Evolutionary conservation across 2,113 vertebrate species (phyloP).

Genomic region (Fulica atra): DNA sequence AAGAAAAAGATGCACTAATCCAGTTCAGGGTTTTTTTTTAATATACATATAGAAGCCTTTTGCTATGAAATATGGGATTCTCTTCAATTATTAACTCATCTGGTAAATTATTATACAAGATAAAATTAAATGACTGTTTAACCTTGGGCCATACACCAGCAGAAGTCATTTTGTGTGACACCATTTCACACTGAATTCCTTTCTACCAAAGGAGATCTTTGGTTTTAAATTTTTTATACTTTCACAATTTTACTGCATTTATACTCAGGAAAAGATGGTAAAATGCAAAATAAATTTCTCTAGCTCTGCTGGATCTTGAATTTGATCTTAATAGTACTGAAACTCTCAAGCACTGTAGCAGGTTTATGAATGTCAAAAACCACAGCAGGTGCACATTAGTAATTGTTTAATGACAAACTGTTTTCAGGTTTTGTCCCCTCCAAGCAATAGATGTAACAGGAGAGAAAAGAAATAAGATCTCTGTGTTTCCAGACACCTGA

Average conservation of each 20-base stretch:
- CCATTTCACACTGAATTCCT: background rate
- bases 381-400: background rate
- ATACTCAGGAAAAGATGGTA: background rate
- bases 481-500: background rate
- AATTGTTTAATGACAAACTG: background rate
- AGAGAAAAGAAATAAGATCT: background rate
- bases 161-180: background rate
- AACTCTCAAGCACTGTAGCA: background rate
- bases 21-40: background rate
- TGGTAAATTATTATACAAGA: constrained; percentile 45
- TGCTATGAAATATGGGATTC: background rate
- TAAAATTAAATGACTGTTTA: constrained; percentile 33
- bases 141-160: constrained; percentile 13
- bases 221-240: background rate
- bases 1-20: background rate
- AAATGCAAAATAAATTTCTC: background rate
- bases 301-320: background rate
- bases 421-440: background rate
- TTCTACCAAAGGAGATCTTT: background rate
- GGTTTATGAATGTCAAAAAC: background rate
- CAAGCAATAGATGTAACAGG: background rate
- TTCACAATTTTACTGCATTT: background rate
- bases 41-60: background rate
- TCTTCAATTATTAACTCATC: constrained; percentile 48
- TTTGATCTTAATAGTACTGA: background rate